Evolutionary conservation across 2,797 vertebrate species (phyloP).

Genomic region (Perodicticus potto): DNA sequence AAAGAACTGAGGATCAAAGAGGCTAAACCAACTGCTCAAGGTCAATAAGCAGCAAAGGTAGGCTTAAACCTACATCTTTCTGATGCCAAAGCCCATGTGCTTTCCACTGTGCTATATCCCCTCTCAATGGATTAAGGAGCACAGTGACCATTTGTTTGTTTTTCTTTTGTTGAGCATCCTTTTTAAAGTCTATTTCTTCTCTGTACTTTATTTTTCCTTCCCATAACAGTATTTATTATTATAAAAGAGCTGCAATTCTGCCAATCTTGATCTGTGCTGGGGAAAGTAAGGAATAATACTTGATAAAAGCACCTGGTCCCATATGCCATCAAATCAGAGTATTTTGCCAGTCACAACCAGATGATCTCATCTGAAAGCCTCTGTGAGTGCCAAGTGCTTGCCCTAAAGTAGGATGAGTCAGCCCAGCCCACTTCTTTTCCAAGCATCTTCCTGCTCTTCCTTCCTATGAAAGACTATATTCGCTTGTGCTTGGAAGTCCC

Average conservation of each 20-base stretch:
- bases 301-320: background rate
- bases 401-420: background rate
- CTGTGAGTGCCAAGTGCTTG: background rate
- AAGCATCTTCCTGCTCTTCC: background rate
- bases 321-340: background rate
- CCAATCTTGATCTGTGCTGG: background rate
- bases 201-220: background rate
- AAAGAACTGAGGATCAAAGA: background rate
- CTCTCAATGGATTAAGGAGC: background rate
- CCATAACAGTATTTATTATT: background rate
- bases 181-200: background rate
- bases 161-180: background rate
- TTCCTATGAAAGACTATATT: background rate
- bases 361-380: background rate
- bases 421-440: constrained; percentile 22
- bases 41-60: background rate
- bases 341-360: background rate
- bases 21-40: background rate
- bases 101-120: background rate
- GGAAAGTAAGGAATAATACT: background rate
- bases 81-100: background rate
- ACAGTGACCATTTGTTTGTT: background rate
- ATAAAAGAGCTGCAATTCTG: background rate
- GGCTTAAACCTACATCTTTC: background rate
- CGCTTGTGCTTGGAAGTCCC: background rate